Base-by-base conservation (phyloP, 2,888 invertebrate species). In the Ypsolopha sequella region DNA sequence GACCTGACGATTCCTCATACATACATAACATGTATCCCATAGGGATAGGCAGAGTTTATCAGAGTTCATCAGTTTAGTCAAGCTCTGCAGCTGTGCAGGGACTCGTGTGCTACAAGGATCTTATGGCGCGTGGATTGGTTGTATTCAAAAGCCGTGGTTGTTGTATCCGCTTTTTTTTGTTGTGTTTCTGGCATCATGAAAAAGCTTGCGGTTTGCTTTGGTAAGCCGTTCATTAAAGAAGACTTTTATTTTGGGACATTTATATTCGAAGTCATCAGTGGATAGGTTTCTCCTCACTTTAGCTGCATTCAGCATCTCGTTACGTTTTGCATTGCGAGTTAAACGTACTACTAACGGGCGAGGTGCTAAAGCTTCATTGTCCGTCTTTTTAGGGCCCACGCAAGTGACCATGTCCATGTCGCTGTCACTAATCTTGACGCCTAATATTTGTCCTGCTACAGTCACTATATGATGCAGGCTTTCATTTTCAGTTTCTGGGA, bases 371-470 rank as follows among this genome's bases (percentile, higher is more conserved):
- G 33, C 36, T 11, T 36, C n/a, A n/a, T n/a, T n/a, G n/a, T n/a
- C n/a, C n/a, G n/a, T n/a, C n/a, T n/a, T n/a, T 13, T 52, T 54
- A 1, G 57, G 54, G 1, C 58, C 59, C 1, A 52, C 54, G 34
- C 60, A 38, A 7, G 45, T n/a, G 0, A 55, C 52, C 35, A 53
- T 53, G 41, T 58, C 58, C n/a, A 62, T 54, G 33, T 62, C 58
- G 7, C 36, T n/a, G 7, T 60, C 58, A 7, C 7, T 14, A 1
- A 62, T 11, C 0, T 55, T 52, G 6, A 58, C 53, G 2, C 60
- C 59, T 1, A 60, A 39, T 41, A 57, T 60, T 0, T 43, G 13
- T 0, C 56, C 55, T 0, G 55, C 52, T 1, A 55, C 8, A 2
- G 54, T 38, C 0, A 55, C 54, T 1, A 57, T 52, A 7, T 58